Evolutionary conservation across 2,113 vertebrate species (phyloP).

Genomic region (Hirundichthys speculiger): DNA sequence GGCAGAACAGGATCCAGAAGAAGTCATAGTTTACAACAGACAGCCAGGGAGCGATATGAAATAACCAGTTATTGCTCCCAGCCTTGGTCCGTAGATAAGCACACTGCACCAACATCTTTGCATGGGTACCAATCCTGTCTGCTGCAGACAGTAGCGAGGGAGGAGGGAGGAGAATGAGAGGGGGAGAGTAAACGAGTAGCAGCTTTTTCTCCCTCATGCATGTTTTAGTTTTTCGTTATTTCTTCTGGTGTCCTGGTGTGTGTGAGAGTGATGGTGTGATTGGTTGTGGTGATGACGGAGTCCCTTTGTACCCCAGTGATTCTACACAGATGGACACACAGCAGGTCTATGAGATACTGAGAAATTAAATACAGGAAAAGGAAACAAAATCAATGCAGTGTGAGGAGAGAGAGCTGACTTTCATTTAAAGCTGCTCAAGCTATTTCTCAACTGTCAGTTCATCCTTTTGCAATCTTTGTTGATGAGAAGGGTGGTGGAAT

Average conservation of each 20-base stretch:
- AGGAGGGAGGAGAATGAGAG: constrained; percentile 31
- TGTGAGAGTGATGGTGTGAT: constrained; percentile 30
- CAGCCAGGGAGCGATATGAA: constrained; percentile 6
- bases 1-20: neutral
- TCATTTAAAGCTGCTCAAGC: constrained; percentile 59
- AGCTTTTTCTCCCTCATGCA: constrained; percentile 54
- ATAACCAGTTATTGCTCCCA: constrained; percentile 27
- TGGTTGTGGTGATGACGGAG: constrained; percentile 39
- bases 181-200: constrained; percentile 44
- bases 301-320: constrained; percentile 47
- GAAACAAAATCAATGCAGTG: constrained; percentile 65
- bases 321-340: constrained; percentile 64
- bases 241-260: constrained; percentile 30
- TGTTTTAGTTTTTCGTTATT: constrained; percentile 56
- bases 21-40: constrained; percentile 6
- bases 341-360: constrained; percentile 60
- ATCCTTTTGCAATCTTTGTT: constrained; percentile 57
- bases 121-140: constrained; percentile 57
- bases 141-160: constrained; percentile 65
- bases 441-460: constrained; percentile 51
- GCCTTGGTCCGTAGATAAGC: constrained; percentile 51
- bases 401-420: constrained; percentile 62
- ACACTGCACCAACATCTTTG: constrained; percentile 71
- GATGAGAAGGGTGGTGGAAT: constrained; percentile 5
- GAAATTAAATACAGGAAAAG: constrained; percentile 71